Base-by-base conservation (phyloP, 2,888 invertebrate genomes). In the Synergus umbraculus region DNA sequence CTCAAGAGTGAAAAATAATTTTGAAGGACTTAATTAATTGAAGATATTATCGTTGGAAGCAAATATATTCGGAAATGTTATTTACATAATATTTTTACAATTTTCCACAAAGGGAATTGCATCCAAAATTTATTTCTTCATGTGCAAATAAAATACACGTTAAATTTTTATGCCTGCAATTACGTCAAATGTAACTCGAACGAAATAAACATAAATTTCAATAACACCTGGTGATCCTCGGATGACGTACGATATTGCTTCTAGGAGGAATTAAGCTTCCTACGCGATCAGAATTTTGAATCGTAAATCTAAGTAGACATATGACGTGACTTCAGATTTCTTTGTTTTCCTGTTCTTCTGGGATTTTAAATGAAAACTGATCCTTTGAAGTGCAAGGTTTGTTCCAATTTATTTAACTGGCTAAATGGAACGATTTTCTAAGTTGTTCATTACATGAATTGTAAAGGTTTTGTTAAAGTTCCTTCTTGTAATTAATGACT, bases 181-280 rank as follows among this genome's bases (percentile, higher is more conserved):
- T 37, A 54, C 46, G 49, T 49, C 15, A 49, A 22, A 49, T 12
- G 46, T 13, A 69, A 29, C 29, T 15, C 54, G 8, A 22, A 8
- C 15, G 9, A 49, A 49, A 37, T 15, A 69, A 69, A 87, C 88
- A 85, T 87, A 86, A 88, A 86, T 88, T 86, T 86, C 86, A 84
- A 78, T 83, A 69, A 49, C 37, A 29, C 79, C 69, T 67, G 86
- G 83, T 86, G 88, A 88, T 87, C 87, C 81, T 79, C 76, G 78
- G 81, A 78, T 84, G 83, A 87, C 84, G 79, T 84, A 83, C 82
- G 83, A 83, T 87, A 86, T 86, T 87, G 82, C 84, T 80, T 63
- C 85, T 79, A 85, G 82, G 76, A 87, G 82, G 85, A 80, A 84
- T 81, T 54, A 78, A 82, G 82, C 69, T 58, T 76, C 64, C 67